Evolutionary conservation across 2,113 vertebrate species (phyloP).

Genomic region (Dipodomys spectabilis): DNA sequence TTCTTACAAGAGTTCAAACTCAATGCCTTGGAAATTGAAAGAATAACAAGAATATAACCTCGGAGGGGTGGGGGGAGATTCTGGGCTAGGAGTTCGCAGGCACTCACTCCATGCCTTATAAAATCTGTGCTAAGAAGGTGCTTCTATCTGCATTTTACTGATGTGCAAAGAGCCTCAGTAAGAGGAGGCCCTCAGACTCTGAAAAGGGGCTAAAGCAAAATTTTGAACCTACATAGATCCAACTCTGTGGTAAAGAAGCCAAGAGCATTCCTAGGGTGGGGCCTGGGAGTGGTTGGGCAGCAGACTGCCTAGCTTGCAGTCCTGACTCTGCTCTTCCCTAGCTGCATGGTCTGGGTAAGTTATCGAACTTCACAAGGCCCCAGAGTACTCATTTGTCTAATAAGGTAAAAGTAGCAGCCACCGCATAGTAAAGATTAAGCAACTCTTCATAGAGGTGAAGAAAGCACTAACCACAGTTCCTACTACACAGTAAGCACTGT

Average conservation of each 20-base stretch:
- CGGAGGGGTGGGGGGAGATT: rapidly evolving
- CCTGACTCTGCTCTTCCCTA: not conserved
- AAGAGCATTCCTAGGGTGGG: not conserved
- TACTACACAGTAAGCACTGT: not conserved
- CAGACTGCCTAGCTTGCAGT: not conserved
- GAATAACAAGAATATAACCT: not conserved
- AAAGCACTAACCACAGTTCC: not conserved
- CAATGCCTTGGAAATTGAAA: not conserved
- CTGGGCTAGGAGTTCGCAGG: not conserved
- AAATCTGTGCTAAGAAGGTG: not conserved
- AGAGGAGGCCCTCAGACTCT: not conserved
- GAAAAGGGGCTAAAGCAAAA: not conserved
- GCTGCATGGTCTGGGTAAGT: not conserved
- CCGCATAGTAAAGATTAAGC: not conserved
- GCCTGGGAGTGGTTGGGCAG: too few relatives aligned
- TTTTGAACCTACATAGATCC: not conserved
- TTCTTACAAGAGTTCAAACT: not conserved
- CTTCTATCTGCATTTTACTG: not conserved
- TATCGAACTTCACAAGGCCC: not conserved
- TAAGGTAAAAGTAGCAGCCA: not conserved
- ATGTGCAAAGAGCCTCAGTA: not conserved
- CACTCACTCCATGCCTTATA: not conserved
- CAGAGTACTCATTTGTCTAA: not conserved
- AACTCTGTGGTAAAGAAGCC: too few relatives aligned
- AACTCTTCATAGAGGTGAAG: not conserved